Evolutionary conservation across 1,140 invertebrate genomes (phyloP), one percentile per base, ranked within the genome.

Genomic region (Drosophila willistoni): DNA sequence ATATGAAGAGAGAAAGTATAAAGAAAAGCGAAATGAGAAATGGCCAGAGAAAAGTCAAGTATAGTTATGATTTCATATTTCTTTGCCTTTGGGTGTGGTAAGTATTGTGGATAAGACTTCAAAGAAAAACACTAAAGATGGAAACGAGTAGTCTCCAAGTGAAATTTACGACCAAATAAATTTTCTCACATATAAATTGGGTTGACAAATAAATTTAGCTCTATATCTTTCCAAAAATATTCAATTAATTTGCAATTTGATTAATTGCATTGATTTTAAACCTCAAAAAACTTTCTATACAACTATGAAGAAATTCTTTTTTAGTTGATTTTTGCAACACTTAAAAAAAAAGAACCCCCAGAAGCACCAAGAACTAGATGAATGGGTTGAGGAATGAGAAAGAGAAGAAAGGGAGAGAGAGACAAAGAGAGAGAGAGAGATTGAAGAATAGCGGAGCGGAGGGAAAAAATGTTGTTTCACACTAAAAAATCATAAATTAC

Each of bases 401-500:
- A 47, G 4, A 14, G 4, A 14, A n/a, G 14, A 1, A 1, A 17
- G 2, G 14, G 42, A 7, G 14, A 42, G n/a, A 55, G 13, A 56
- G 29, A 10, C 9, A 13, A 7, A 42, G 12, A 42, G 17, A 54
- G 42, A 41, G 25, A 63, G 59, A 62, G 41, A 33, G 66, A 70
- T 29, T 7, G 12, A 42, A n/a, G 41, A 42, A 13, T 77, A 78
- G 80, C 59, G 62, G 29, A 55, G 60, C 65, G 66, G 47, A 65
- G 61, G 42, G 39, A 64, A 72, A 68, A 73, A 76, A 83, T 22
- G 17, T 22, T 51, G 44, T 83, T 87, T 87, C 84, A 84, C 84
- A 89, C 84, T 81, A 82, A 74, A 84, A 89, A 87, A 83, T 87
- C 84, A 87, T 87, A 89, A 87, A 87, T 87, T 87, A 87, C 84